Percentiles rank a stretch among this genome's conserved stretches.
These are phyloP conservation scores for Talpa occidentalis DNA, from an alignment of 2,113 vertebrate genomes.

Conservation along the genomic window DNA sequence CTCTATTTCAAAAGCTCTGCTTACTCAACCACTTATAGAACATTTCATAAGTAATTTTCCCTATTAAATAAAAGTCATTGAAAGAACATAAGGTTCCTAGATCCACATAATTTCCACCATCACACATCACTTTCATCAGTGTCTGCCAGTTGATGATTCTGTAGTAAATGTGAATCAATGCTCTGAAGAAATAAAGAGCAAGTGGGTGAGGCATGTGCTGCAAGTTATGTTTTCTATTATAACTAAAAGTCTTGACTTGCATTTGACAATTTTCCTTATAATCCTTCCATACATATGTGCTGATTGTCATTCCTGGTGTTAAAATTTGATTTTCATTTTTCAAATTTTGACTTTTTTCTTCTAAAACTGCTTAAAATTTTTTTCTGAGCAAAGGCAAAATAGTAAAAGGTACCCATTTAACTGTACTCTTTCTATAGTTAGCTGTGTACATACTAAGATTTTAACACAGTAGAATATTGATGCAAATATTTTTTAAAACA, in stretches of 20 bases:
- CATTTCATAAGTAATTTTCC: slow-evolving; percentile 44
- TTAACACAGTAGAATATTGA: background rate
- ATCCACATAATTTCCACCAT: background rate
- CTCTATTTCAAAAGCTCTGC: slow-evolving; percentile 45
- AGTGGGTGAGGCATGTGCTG: background rate
- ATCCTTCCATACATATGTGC: background rate
- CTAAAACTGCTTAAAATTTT: background rate
- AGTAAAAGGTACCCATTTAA: background rate
- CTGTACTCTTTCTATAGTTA: background rate
- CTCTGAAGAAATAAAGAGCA: background rate
- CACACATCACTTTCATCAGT: background rate
- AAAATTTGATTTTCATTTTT: background rate
- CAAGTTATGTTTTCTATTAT: background rate
- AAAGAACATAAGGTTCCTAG: background rate
- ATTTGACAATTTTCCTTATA: background rate
- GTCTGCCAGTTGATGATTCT: slow-evolving; percentile 8
- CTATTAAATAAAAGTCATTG: slow-evolving; percentile 1
- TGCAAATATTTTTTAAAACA: background rate
- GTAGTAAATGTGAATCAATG: background rate
- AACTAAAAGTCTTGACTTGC: background rate
- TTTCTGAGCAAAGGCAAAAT: slow-evolving; percentile 12
- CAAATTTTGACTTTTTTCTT: slow-evolving; percentile 21
- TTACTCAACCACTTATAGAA: slow-evolving; percentile 24
- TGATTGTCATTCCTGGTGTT: background rate
- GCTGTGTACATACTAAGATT: background rate